phyloP scores from a whole-genome alignment of 2,113 vertebrate species.

The Rissa tridactyla region DNA sequence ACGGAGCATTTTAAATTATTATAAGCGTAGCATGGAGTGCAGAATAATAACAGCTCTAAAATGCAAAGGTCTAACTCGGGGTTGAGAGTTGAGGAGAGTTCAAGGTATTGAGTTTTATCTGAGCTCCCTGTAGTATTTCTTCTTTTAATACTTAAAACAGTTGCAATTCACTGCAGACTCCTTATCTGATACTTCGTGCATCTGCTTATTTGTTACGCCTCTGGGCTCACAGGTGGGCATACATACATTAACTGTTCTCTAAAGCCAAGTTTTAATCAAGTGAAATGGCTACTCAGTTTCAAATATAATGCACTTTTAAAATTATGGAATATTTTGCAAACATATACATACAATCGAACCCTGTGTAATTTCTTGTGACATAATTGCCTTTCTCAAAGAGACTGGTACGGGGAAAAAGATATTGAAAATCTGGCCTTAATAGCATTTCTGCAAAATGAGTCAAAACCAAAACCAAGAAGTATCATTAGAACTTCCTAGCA shows the following conservation, averaged over 20 bases:
- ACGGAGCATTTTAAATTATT: constrained; percentile 29
- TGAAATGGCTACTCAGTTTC: constrained; percentile 16
- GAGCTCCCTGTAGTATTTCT: constrained; percentile 31
- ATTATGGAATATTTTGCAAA: background rate
- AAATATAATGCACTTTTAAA: background rate
- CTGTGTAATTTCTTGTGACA: background rate
- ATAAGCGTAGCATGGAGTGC: background rate
- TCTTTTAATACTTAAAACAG: constrained; percentile 20
- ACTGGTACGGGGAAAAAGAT: background rate
- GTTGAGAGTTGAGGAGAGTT: constrained; percentile 27
- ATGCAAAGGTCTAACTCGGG: background rate
- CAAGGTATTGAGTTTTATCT: constrained; percentile 1
- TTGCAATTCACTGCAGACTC: constrained; percentile 28
- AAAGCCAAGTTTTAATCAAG: background rate
- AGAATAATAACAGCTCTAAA: constrained; percentile 27
- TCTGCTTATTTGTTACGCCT: constrained; percentile 34
- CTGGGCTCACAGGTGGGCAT: constrained; percentile 19
- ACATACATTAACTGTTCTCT: constrained; percentile 35
- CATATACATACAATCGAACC: background rate
- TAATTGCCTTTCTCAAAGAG: background rate
- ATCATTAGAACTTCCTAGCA: background rate
- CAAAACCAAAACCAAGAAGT: background rate
- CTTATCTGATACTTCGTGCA: constrained; percentile 41
- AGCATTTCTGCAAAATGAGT: background rate
- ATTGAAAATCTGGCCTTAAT: background rate